Evolutionary conservation across 1,140 invertebrate species (phyloP), one percentile per base, ranked within the genome.

Genomic region (Drosophila serrata): DNA sequence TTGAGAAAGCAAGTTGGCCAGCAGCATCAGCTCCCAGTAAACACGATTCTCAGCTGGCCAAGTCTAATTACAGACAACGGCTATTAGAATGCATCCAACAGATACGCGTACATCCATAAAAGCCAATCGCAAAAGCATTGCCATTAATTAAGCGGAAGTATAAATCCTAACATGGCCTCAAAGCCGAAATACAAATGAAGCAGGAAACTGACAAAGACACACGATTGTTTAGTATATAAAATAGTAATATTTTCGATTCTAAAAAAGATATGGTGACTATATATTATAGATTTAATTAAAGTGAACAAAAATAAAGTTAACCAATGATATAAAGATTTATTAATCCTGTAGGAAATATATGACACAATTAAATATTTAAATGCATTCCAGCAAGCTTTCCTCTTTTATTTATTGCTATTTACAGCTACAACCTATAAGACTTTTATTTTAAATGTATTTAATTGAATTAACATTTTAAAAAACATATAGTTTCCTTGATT

Each of bases 101-200:
- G 63, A 78, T 75, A 75, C 70, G 43, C 61, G 49, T 33, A 46
- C 49, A 63, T 37, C 67, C 80, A 79, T 82, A 79, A 88, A 72
- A 82, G 63, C 48, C 65, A 64, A 74, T 60, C 53, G 53, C 62
- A 43, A 76, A 70, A 67, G 56, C 76, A 84, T 55, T 46, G 84
- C 80, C 65, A 75, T 88, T 87, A 87, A 87, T 88, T 88, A 81
- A 59, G 75, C 43, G 48, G 40, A 74, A 64, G 73, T 88, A 87
- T 84, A 84, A 84, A 88, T 84, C 80, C 68, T 77, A 29, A 57
- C 55, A 61, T 53, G 79, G 48, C 45, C 57, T 42, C 13, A 60
- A 31, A 74, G 56, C 45, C 63, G 4, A 67, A 81, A 73, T 55
- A 42, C 56, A 73, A 85, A 72, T 31, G 69, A 85, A 75, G 43